Percentiles rank a stretch among this genome's conserved stretches.
phyloP scores from a whole-genome alignment of 92 coral and sea anemone species.

The Pocillopora grandis region DNA sequence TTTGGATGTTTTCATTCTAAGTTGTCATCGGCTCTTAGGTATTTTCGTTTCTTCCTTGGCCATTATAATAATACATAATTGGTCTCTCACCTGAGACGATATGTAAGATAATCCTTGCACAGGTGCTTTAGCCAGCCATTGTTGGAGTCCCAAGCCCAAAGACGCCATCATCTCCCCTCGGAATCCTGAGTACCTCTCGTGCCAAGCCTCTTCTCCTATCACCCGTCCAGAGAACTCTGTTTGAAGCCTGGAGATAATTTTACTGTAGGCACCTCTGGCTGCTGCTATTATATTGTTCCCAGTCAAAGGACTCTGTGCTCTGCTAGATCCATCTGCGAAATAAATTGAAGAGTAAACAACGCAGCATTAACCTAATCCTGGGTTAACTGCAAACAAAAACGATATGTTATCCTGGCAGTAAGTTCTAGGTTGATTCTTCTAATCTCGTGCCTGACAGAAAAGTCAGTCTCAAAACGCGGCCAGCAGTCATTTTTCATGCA shows the following conservation, averaged over 20 bases:
- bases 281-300: constrained; percentile 65
- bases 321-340: constrained; percentile 26
- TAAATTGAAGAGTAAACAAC: neutral
- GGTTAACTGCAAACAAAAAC: no score
- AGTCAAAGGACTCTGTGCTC: constrained; percentile 26
- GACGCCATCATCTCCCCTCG: constrained; percentile 74
- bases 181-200: constrained; percentile 63
- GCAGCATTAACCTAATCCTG: no score
- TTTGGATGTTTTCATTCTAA: no score
- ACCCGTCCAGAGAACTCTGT: constrained; percentile 67
- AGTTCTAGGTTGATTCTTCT: no score
- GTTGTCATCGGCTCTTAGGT: no score
- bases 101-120: constrained; percentile 45
- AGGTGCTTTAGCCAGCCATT: constrained; percentile 51
- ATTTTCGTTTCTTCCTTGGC: no score
- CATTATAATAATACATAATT: no score
- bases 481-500: no score
- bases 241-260: constrained; percentile 88
- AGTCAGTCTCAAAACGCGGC: no score
- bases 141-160: constrained; percentile 81
- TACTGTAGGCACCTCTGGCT: constrained; percentile 76
- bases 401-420: no score
- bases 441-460: no score
- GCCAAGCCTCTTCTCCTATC: constrained; percentile 76
- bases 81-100: constrained; percentile 72